phyloP scores from a whole-genome alignment of 1,140 invertebrate species.

The Cryptotermes secundus region DNA sequence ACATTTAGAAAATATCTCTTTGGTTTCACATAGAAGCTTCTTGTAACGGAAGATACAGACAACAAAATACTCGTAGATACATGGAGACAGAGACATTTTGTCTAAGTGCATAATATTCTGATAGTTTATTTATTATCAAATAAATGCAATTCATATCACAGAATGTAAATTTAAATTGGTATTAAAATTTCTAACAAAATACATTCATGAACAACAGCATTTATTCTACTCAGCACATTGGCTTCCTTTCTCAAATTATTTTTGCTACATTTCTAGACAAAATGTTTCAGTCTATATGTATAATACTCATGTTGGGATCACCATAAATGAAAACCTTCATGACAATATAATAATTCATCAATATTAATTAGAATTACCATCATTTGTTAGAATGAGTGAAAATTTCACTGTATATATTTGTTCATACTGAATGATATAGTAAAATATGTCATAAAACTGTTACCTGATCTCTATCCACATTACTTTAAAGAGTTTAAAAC shows the following conservation, averaged over 20 bases:
- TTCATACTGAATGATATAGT: background rate
- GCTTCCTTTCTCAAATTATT: background rate
- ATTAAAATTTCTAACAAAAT: no score
- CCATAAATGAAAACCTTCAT: background rate
- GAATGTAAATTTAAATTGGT: background rate
- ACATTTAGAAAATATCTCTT: slow-evolving; percentile 15
- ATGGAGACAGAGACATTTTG: background rate
- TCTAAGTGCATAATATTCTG: background rate
- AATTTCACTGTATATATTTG: background rate
- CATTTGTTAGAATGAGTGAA: background rate
- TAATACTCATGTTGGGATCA: background rate
- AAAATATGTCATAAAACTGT: background rate
- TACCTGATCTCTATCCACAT: background rate
- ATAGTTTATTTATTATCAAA: background rate
- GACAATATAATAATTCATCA: background rate
- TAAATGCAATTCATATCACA: background rate
- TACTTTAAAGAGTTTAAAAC: background rate
- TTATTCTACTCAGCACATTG: no score
- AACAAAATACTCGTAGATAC: background rate
- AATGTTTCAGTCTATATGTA: background rate
- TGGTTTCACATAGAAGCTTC: background rate
- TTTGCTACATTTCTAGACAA: background rate
- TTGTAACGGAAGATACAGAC: background rate
- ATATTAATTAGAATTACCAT: background rate
- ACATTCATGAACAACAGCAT: no score